A percentile compares a stretch with the other conserved stretches of the same genome.
These are phyloP conservation scores for Tetragonula carbonaria DNA, from an alignment of 2,888 invertebrate genomes.

Conservation along the genomic window DNA sequence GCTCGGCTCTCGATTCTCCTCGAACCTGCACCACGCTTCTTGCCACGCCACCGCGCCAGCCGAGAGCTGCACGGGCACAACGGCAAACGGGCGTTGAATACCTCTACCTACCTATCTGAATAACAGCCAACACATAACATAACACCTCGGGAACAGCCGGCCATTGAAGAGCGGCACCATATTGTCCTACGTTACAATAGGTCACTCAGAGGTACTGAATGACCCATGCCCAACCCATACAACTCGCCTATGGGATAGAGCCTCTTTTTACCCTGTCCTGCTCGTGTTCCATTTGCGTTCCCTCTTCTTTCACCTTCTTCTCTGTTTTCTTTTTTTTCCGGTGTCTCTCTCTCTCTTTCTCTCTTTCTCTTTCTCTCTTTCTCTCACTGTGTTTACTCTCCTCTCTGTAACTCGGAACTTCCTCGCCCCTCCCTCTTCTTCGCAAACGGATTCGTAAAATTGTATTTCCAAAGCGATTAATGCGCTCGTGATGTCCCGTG, in stretches of 20 bases:
- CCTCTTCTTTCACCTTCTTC: constrained; percentile 25
- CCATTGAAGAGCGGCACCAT: constrained; percentile 78
- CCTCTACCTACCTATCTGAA: constrained; percentile 75
- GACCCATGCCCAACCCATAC: constrained; percentile 75
- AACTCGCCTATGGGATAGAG: constrained; percentile 70
- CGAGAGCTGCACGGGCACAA: constrained; percentile 51
- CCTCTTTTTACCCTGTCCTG: constrained; percentile 70
- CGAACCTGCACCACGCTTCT: constrained; percentile 65
- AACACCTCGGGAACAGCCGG: constrained; percentile 80
- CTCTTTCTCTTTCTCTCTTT: constrained; percentile 17
- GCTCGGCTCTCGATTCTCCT: constrained; percentile 60
- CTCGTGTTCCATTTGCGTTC: constrained; percentile 56
- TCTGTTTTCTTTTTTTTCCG: constrained; percentile 16
- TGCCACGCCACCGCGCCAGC: constrained; percentile 36
- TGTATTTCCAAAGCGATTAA: background rate
- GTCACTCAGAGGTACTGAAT: constrained; percentile 79
- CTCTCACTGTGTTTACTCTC: constrained; percentile 9
- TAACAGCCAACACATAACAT: constrained; percentile 80
- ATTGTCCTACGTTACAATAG: constrained; percentile 81
- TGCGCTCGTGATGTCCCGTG: no score
- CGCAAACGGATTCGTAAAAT: constrained; percentile 3
- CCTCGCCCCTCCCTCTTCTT: constrained; percentile 22
- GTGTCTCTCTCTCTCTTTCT: constrained; percentile 1
- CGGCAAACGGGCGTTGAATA: constrained; percentile 70
- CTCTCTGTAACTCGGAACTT: constrained; percentile 16